Evolutionary conservation across 1,140 invertebrate genomes (phyloP), one percentile per base, ranked within the genome.

Genomic region (Nephotettix cincticeps): DNA sequence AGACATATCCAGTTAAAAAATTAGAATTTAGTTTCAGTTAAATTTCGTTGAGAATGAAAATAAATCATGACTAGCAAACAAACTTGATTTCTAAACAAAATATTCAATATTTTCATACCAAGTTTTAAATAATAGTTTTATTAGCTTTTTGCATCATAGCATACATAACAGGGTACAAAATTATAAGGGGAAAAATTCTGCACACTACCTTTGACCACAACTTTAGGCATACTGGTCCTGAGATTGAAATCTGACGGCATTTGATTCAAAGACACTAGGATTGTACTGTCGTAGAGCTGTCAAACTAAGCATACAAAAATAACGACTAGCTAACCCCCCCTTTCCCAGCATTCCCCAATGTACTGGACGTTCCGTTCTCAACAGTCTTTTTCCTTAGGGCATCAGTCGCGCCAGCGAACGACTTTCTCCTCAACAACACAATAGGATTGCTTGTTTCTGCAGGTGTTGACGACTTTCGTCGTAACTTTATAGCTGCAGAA

Each of bases 401-500:
- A n/a, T 64, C 61, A 11, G 61, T 64, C n/a, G 61, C 61, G 2
- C 61, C 61, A 25, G 61, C 61, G 32, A 64, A 64, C 6, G 61
- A 64, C 32, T 64, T 64, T n/a, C 61, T 11, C 30, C 61, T 64
- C 30, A 64, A 64, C 19, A 64, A n/a, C 17, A 64, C 61, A 4
- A 64, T 29, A 30, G 61, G 61, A n/a, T 64, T 64, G n/a, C 30
- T 32, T 19, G 61, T 2, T 9, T 64, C 61, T 3, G 27, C 14
- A n/a, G 30, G 2, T n/a, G 25, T 64, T 13, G 61, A 64, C n/a
- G 61, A 64, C 28, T 64, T 64, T 23, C 61, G 29, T 64, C 61
- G 13, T 17, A 64, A 32, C 17, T 64, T 64, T 1, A 51, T 51
- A n/a, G 47, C 47, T 9, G 47, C 47, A 4, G 30, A 32, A 3